Base-by-base conservation (phyloP, 2,888 invertebrate genomes). In the Norana najaformis region DNA sequence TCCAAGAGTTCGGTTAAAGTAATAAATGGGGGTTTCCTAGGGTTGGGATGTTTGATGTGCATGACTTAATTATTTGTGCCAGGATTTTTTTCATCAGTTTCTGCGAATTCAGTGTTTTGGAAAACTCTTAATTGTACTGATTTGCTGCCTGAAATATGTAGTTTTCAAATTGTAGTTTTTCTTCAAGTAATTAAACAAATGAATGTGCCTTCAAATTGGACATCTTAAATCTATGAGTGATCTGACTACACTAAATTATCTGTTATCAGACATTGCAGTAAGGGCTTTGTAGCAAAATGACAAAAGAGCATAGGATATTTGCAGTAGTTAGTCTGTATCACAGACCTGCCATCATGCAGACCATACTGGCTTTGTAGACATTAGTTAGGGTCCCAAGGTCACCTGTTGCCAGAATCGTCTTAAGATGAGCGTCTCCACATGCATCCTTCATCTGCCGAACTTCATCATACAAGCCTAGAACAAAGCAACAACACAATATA, bases 321-420 rank as follows among this genome's bases (percentile, higher is more conserved):
- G 30, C n/a, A 69, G n/a, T n/a, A n/a, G n/a, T n/a, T n/a, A n/a
- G 30, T 69, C 30, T 69, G 69, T n/a, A 69, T 69, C 38, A 30
- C 93, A 90, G 91, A 95, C 95, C 95, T 90, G 98, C 98, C 96
- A 97, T 96, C 98, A 99, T 98, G 37, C 97, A 88, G 89, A 97
- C 96, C 96, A 98, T 96, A 36, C 95, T 95, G 89, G 95, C 95
- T 92, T 96, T 97, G 95, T 98, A 98, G 4, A 99, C 97, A 95
- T 98, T 98, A 92, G 96, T 96, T 94, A 97, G 96, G 90, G 96
- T 96, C 20, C 97, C 97, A 82, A 99, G 96, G 95, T 99, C 99
- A 30, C 99, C 99, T 89, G 97, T 97, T 1, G 98, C 98, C 91
- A 99, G 96, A 93, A 99, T 99, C 0, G 98, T 97, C 95, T 99